Evolutionary conservation across 2,888 invertebrate species (phyloP), one percentile per base, ranked within the genome.

Genomic region (Lasioglossum marginatum): DNA sequence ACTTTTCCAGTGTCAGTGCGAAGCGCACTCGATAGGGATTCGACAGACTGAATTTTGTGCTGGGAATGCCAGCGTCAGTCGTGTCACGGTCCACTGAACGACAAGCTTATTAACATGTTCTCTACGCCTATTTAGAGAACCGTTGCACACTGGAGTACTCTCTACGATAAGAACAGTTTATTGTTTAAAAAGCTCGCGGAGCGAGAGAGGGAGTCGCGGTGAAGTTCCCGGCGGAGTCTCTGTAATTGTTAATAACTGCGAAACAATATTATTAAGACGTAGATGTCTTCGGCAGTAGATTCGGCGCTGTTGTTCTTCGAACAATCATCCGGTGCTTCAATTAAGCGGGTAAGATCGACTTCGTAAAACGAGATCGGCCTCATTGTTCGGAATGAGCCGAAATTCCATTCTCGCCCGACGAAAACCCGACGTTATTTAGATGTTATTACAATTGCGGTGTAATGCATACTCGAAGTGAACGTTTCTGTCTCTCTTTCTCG

Each of bases 41-140:
- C 77, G 68, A 66, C 60, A 74, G 81, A 27, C n/a, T 48, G 74
- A 82, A 86, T 87, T 73, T 84, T 81, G 48, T 77, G 43, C 60
- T 16, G 27, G 48, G 40, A 76, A 78, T 71, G 57, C 68, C 68
- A 63, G 63, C 66, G 52, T 6, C n/a, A n/a, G n/a, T n/a, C 68
- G 43, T 43, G 27, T 77, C 37, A 60, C 63, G 66, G 68, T 31
- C 75, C 37, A 31, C 37, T 60, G 71, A 77, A 75, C 31, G 43
- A 77, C 57, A 77, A 73, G 48, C 77, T 72, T 14, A 27, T 60
- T 75, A 72, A 66, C 40, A 19, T 27, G 45, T 37, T 52, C 45
- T 52, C 45, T n/a, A 34, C 63, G 4, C 72, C 63, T 60, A 31
- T 34, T 76, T 52, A 19, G 48, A 31, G 12, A 31, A 45, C 1